Base-by-base conservation (phyloP, 2,113 vertebrate species). In the Macrotus californicus region DNA sequence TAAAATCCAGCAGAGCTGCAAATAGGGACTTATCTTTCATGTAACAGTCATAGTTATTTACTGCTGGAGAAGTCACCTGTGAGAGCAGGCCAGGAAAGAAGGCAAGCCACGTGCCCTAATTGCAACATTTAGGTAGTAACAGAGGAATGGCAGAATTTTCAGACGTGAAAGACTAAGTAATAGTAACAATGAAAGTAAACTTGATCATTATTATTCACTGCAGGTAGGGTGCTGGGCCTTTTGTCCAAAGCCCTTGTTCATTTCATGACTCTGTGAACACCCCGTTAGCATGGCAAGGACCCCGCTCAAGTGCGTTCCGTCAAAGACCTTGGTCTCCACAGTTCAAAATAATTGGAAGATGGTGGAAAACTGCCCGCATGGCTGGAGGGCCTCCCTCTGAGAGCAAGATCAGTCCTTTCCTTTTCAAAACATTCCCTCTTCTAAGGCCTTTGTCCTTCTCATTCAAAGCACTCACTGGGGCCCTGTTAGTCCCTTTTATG, bases 381-480 rank as follows among this genome's bases (percentile, higher is more conserved):
- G 18, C 56, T 70, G 64, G 12, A 75, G 15, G 2, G 34, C 36
- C 85, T 93, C 52, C 67, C 36, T 89, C 46, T 86, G 69, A 87
- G 69, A n/a, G 59, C 67, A 69, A 93, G 67, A 88, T 67, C 43
- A 43, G 24, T 39, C 3, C 21, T 89, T 94, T 95, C 82, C 7
- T 59, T 52, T 87, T 95, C 92, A 91, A 97, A 97, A 95, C 69
- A 96, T 91, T 93, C 84, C 29, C 64, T 94, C 96, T 91, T 70
- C 48, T 70, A 91, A 95, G 79, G 36, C 39, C 31, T 80, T 88
- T 94, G 70, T 83, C 15, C 52, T 96, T 93, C 87, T 87, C 89
- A 59, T 96, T 97, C 88, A 79, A 97, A 97, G 93, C 21, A 64
- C 56, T 83, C 80, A 64, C 56, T 46, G 80, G 56, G 61, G 39